Base-by-base conservation (phyloP, 2,113 vertebrate species). In the Polypterus bichir region DNA sequence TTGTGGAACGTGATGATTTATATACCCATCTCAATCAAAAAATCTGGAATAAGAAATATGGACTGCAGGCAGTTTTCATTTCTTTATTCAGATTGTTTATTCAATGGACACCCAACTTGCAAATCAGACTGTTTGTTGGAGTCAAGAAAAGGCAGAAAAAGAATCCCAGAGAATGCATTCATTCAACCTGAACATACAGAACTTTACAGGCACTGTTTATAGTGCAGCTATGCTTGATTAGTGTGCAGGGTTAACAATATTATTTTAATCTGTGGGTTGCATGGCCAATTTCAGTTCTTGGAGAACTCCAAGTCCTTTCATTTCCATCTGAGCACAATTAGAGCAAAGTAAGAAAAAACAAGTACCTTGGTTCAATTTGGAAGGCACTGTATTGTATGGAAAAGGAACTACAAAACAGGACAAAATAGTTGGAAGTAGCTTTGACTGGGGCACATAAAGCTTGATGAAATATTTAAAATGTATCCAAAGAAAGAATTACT, bases 231-330 rank as follows among this genome's bases (percentile, higher is more conserved):
- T 66, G 62, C 73, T 61, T 64, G 71, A 71, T 71, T 65, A 70
- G 70, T 70, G 64, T 70, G 59, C 57, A 53, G 67, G 68, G 46
- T 78, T 75, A 76, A 65, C 57, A 54, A 72, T 71, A 70, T 65
- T 65, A 65, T 68, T 74, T 70, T 70, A 75, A 78, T 74, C 73
- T 67, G 68, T 64, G 9, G 80, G 76, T 79, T 79, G 73, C 77
- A 79, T 44, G 76, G 80, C 67, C 76, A 76, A 76, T 83, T 82
- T 79, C 73, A 79, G 73, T 74, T 72, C 61, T 71, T 71, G 63
- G 72, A 81, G 77, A 74, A 79, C 68, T 45, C 3, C 48, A 65
- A 70, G 59, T 65, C 5, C 4, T 55, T 55, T 55, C 54, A 55
- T 55, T 55, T 11, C 44, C 54, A 55, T 27, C 27, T 27, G 27